Percentiles rank a stretch among this genome's conserved stretches.
These are phyloP conservation scores for Pseudolycoriella hygida DNA, from an alignment of 2,888 invertebrate genomes.

Conservation along the genomic window DNA sequence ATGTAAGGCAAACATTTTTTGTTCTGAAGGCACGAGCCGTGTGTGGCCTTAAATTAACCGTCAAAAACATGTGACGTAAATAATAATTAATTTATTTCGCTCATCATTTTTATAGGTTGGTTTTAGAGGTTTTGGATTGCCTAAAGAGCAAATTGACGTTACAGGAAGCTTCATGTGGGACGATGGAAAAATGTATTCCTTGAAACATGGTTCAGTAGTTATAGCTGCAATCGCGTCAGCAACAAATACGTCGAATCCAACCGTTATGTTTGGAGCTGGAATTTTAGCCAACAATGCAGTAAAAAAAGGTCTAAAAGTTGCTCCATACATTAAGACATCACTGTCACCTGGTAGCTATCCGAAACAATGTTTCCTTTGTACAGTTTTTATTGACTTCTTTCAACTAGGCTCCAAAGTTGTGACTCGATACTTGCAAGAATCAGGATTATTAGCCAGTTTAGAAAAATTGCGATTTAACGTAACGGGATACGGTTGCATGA, in stretches of 20 bases:
- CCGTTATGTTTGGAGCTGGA: slow-evolving; percentile 94
- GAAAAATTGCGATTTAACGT: slow-evolving; percentile 80
- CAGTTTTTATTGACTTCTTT: slow-evolving; percentile 21
- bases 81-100: too few species aligned
- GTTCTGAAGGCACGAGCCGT: too few species aligned
- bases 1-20: too few species aligned
- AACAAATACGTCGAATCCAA: slow-evolving; percentile 95
- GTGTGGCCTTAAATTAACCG: too few species aligned
- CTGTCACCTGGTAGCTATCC: slow-evolving; percentile 89
- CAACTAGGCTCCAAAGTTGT: slow-evolving; percentile 64
- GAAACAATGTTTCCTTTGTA: slow-evolving; percentile 37
- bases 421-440: slow-evolving; percentile 47
- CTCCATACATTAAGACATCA: slow-evolving; percentile 92
- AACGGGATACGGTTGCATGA: slow-evolving; percentile 99
- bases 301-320: slow-evolving; percentile 69
- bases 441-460: slow-evolving; percentile 77
- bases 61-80: too few species aligned
- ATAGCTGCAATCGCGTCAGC: slow-evolving; percentile 97
- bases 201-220: slow-evolving; percentile 83
- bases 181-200: slow-evolving; percentile 59
- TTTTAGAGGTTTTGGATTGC: slow-evolving; percentile 80
- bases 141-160: slow-evolving; percentile 40
- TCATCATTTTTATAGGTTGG: slow-evolving; percentile 47
- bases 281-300: slow-evolving; percentile 88
- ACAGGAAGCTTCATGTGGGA: slow-evolving; percentile 56